phyloP scores from a whole-genome alignment of 2,888 invertebrate species.

The Melipona beecheii region DNA sequence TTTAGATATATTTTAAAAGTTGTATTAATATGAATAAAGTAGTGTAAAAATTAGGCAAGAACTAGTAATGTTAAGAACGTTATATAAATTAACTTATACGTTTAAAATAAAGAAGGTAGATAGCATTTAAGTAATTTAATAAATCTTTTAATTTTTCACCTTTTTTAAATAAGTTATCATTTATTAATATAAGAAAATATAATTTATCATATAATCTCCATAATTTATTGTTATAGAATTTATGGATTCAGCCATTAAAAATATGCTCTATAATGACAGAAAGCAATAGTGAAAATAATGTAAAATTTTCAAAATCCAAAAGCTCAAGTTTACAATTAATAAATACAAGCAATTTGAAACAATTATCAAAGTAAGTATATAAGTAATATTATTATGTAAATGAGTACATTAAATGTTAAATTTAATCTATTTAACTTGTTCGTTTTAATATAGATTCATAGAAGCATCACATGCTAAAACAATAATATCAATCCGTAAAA shows the following conservation, averaged over 20 bases:
- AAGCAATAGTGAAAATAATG: background rate
- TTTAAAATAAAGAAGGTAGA: background rate
- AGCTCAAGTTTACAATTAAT: constrained; percentile 17
- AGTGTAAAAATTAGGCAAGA: background rate
- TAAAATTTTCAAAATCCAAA: background rate
- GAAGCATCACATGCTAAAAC: background rate
- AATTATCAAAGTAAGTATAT: constrained; percentile 31
- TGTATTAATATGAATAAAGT: background rate
- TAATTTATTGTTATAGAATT: background rate
- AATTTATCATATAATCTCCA: background rate
- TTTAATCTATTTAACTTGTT: background rate
- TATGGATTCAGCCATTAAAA: background rate
- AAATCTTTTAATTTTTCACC: background rate
- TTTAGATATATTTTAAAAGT: background rate
- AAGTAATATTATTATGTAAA: background rate
- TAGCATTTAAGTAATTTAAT: background rate
- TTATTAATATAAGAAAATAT: background rate
- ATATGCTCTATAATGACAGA: background rate
- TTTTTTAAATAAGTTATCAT: background rate
- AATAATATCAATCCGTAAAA: constrained; percentile 18
- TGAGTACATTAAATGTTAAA: background rate
- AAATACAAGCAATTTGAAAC: constrained; percentile 5
- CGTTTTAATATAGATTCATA: constrained; percentile 28
- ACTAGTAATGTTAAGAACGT: background rate
- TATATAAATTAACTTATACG: background rate